Evolutionary conservation across 1,140 invertebrate genomes (phyloP).

Genomic region (Berghia stephanieae): DNA sequence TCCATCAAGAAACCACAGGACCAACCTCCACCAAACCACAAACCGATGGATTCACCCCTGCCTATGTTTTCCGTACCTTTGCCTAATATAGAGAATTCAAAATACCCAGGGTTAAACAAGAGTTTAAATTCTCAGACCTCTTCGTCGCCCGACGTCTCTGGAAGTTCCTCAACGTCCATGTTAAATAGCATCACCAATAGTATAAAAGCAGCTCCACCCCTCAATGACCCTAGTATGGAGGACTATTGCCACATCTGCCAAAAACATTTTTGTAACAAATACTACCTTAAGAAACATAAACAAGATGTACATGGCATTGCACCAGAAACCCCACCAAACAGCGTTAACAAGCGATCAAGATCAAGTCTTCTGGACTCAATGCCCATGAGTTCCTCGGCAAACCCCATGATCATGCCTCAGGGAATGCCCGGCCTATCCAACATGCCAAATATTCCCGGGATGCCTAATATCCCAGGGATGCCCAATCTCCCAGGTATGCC

Average conservation of each 20-base stretch:
- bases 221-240: conserved; percentile 54
- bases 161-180: conserved; percentile 31
- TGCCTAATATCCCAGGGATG: conserved; percentile 50
- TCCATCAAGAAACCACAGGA: background rate
- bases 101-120: conserved; percentile 20
- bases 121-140: conserved; percentile 35
- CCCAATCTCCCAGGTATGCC: conserved; percentile 39
- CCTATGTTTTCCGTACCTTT: conserved; percentile 21
- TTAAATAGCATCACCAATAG: conserved; percentile 32
- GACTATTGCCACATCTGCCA: conserved; percentile 68
- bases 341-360: conserved; percentile 43
- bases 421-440: conserved; percentile 54
- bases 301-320: conserved; percentile 72
- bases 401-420: conserved; percentile 55
- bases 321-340: conserved; percentile 53
- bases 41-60: background rate
- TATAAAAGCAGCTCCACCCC: conserved; percentile 27
- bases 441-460: conserved; percentile 34
- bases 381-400: conserved; percentile 44
- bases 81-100: conserved; percentile 29
- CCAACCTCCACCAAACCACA: background rate
- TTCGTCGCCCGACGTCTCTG: conserved; percentile 34
- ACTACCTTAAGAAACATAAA: conserved; percentile 73
- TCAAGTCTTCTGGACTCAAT: conserved; percentile 39
- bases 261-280: conserved; percentile 69